These are phyloP conservation scores for Allobates femoralis DNA, from an alignment of 2,797 vertebrate species.

Conservation along the genomic window DNA sequence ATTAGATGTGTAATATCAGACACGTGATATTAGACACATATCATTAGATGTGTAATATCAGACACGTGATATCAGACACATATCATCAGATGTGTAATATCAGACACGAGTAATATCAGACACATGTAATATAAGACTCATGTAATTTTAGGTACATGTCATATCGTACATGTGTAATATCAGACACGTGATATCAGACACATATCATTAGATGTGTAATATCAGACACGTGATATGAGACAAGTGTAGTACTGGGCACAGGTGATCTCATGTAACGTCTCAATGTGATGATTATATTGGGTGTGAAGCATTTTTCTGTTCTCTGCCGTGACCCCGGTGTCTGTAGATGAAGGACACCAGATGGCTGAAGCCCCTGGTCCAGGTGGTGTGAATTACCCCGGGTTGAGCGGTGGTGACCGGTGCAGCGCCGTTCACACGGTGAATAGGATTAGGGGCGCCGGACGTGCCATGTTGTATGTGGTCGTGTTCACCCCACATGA, in stretches of 20 bases:
- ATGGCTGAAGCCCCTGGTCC: constrained; percentile 20
- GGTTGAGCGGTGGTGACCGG: constrained; percentile 6
- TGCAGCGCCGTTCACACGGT: constrained; percentile 13
- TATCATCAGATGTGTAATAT: neutral
- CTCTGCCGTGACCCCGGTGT: constrained; percentile 25
- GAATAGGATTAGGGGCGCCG: constrained; percentile 31
- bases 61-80: neutral
- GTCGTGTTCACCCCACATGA: neutral
- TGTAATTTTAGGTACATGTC: neutral
- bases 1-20: neutral
- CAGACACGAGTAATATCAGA: neutral
- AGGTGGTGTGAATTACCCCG: constrained; percentile 42
- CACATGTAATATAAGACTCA: neutral
- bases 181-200: neutral
- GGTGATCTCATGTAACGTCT: neutral
- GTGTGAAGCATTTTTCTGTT: constrained; percentile 30
- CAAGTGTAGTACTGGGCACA: neutral
- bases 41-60: neutral
- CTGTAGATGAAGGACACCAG: constrained; percentile 46
- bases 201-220: constrained; percentile 15
- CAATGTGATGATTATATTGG: constrained; percentile 15
- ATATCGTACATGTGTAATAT: neutral
- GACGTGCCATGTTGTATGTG: neutral
- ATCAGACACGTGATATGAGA: constrained; percentile 44
- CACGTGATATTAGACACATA: neutral